phyloP scores from a whole-genome alignment of 2,797 vertebrate genomes.

The Enteromius trimaculatus region DNA sequence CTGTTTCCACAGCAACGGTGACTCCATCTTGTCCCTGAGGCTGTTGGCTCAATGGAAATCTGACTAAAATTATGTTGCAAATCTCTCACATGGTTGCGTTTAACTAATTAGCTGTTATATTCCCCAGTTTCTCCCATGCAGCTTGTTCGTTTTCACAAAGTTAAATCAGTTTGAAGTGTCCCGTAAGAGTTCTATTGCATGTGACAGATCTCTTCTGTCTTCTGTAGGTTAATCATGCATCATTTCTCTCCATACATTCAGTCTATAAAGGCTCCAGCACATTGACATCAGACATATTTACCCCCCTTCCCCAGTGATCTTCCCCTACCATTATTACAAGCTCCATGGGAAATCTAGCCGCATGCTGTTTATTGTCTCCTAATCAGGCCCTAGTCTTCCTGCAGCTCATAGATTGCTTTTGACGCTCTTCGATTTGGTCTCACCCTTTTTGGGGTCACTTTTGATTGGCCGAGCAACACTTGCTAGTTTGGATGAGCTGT shows the following conservation, averaged over 20 bases:
- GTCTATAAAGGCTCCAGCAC: not conserved
- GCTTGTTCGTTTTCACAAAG: not conserved
- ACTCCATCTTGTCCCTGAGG: conserved; percentile 13
- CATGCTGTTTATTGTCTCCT: conserved; percentile 8
- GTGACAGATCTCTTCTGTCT: not conserved
- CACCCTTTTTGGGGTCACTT: not conserved
- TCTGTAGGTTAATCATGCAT: not conserved
- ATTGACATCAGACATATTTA: conserved; percentile 18
- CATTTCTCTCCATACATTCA: conserved; percentile 13
- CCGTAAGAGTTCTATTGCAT: not conserved
- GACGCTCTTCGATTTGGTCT: not conserved
- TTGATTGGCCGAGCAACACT: not conserved
- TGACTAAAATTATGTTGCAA: not conserved
- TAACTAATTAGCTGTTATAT: conserved; percentile 26
- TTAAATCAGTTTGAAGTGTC: not conserved
- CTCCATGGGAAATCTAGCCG: not conserved
- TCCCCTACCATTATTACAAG: not conserved
- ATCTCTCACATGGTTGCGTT: conserved; percentile 26
- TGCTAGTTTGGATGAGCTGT: conserved; percentile 13
- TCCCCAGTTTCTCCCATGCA: not conserved
- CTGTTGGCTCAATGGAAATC: conserved; percentile 34
- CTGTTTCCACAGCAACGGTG: conserved; percentile 51
- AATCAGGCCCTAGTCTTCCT: not conserved
- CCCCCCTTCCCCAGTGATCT: not conserved
- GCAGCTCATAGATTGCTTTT: conserved; percentile 16